phyloP scores from a whole-genome alignment of 2,113 vertebrate species.

The Nannobrachium achirus region DNA sequence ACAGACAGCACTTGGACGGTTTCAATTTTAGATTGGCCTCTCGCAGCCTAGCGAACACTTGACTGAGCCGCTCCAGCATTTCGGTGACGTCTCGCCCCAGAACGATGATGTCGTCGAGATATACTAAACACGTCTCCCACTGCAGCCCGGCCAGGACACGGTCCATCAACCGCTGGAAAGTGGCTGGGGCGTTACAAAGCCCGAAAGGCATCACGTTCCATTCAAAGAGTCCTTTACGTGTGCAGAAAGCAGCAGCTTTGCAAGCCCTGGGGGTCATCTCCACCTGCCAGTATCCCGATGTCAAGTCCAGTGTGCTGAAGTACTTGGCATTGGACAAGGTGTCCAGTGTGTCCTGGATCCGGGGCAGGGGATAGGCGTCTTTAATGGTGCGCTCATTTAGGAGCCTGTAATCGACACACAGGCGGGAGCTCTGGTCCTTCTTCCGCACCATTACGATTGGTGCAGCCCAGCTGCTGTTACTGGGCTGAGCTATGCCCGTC shows the following conservation, averaged over 20 bases:
- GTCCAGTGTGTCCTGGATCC: conserved; percentile 4
- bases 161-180: no score
- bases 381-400: no score
- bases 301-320: conserved; percentile 16
- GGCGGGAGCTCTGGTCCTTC: no score
- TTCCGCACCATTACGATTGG: no score
- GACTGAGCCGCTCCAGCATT: conserved; percentile 5
- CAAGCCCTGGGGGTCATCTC: neutral
- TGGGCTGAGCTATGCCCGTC: no score
- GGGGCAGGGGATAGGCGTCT: no score
- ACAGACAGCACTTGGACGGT: conserved; percentile 26
- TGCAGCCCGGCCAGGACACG: conserved; percentile 15
- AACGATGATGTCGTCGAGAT: conserved; percentile 25
- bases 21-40: conserved; percentile 18
- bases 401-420: no score
- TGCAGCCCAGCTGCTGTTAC: no score
- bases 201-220: no score
- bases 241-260: neutral
- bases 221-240: no score
- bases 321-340: neutral
- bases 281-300: no score
- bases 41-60: conserved; percentile 15
- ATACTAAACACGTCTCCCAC: conserved; percentile 4
- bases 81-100: neutral
- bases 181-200: no score